Percentiles rank a stretch among this genome's conserved stretches.
Evolutionary conservation across 1,140 invertebrate genomes (phyloP).

Genomic region (Ceratitis capitata): DNA sequence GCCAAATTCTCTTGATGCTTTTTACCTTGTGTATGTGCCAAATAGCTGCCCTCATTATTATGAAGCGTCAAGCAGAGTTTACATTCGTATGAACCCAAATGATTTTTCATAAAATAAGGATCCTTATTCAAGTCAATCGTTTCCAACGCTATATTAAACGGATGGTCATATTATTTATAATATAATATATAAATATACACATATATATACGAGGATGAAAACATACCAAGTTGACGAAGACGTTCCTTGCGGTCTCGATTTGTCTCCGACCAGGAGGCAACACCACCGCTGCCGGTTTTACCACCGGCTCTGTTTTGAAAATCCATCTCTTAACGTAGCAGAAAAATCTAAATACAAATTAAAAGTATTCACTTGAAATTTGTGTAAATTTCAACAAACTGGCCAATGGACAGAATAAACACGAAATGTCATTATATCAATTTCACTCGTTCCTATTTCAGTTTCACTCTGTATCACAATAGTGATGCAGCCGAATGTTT

Average conservation of each 20-base stretch:
- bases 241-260: conserved; percentile 97
- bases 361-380: background rate
- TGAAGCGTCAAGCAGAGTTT: conserved; percentile 98
- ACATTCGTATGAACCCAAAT: conserved; percentile 98
- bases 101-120: conserved; percentile 99
- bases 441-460: background rate
- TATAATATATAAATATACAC: no score
- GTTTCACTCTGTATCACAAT: background rate
- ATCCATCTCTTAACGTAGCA: conserved; percentile 77
- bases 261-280: conserved; percentile 98
- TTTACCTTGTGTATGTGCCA: conserved; percentile 99
- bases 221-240: conserved; percentile 79
- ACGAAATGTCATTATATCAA: background rate
- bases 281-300: conserved; percentile 98
- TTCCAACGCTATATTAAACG: conserved; percentile 78
- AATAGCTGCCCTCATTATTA: conserved; percentile 99
- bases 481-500: background rate
- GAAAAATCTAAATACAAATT: background rate
- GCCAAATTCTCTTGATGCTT: conserved; percentile 99
- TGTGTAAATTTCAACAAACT: background rate
- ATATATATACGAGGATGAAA: no score
- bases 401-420: background rate
- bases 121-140: conserved; percentile 99
- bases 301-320: conserved; percentile 97
- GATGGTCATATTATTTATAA: background rate